Evolutionary conservation across 35 echinoderm and acorn worm genomes (phyloP), one percentile per base, ranked within the genome.

Genomic region (Heliocidaris tuberculata): DNA sequence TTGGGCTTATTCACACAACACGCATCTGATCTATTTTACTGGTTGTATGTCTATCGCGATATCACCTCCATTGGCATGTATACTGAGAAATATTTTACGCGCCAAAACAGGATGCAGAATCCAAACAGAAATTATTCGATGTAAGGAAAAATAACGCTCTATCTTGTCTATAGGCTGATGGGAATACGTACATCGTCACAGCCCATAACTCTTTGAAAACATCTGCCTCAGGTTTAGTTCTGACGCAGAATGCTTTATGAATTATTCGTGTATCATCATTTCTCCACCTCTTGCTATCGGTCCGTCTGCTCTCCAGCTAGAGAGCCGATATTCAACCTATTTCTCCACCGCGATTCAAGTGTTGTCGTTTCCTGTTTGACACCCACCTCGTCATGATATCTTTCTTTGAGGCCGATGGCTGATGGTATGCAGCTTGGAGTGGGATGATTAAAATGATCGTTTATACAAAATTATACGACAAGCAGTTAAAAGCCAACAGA

Each of bases 291-390:
- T 78, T 78, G 65, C 19, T 78, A 78, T 19, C 65, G 19, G 65
- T 7, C 17, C 65, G 15, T 78, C 65, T 78, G 65, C 65, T 78
- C 60, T 70, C 60, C 16, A 70, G 60, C 16, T 52, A 2, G 60
- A 70, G 60, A 70, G 6, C 60, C 60, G 24, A 70, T n/a, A 78
- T 78, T 78, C 65, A 78, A 78, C 24, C 65, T n/a, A 78, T 24
- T 27, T 78, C 65, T 78, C 65, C 15, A 9, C 65, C 65, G 27
- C 27, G 65, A n/a, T 78, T 78, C 65, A 24, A 78, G 65, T 78
- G 65, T 78, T 78, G 65, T 78, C 65, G 19, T 78, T 78, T 78
- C 65, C 65, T 78, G 65, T 78, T 78, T n/a, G 65, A n/a, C 65
- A 78, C 17, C 65, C 19, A 78, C 15, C 65, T 27, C 65, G 65